Evolutionary conservation across 2,888 invertebrate genomes (phyloP).

Genomic region (Xanthia icteritia): DNA sequence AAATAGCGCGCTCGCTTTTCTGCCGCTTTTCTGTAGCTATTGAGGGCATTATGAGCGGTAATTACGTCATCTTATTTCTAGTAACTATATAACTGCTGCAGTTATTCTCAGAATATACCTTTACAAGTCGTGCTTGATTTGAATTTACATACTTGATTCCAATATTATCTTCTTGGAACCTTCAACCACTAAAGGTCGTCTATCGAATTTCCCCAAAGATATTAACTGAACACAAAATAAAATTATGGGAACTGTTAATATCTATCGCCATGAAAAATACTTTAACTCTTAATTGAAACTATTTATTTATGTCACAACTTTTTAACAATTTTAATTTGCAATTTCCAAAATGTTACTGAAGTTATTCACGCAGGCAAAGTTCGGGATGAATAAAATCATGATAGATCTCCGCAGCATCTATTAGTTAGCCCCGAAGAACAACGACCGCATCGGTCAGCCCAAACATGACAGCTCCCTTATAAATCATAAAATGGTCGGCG

Average conservation of each 20-base stretch:
- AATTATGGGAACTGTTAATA: neutral
- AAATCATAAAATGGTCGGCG: conserved; percentile 70
- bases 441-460: conserved; percentile 48
- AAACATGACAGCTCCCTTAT: conserved; percentile 60
- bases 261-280: neutral
- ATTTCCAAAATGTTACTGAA: neutral
- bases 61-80: conserved; percentile 1
- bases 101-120: neutral
- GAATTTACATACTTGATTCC: neutral
- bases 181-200: neutral
- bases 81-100: neutral
- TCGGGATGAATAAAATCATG: conserved; percentile 39
- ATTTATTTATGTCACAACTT: neutral
- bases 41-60: neutral
- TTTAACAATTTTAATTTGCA: neutral
- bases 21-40: neutral
- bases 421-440: conserved; percentile 52
- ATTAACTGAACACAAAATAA: neutral
- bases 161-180: neutral
- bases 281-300: neutral
- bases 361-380: neutral
- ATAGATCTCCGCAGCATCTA: conserved; percentile 50
- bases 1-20: neutral
- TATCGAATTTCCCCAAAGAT: neutral
- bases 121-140: neutral